Evolutionary conservation across 35 echinoderm and acorn worm genomes (phyloP), one percentile per base, ranked within the genome.

Genomic region (Ophioderma brevispina): DNA sequence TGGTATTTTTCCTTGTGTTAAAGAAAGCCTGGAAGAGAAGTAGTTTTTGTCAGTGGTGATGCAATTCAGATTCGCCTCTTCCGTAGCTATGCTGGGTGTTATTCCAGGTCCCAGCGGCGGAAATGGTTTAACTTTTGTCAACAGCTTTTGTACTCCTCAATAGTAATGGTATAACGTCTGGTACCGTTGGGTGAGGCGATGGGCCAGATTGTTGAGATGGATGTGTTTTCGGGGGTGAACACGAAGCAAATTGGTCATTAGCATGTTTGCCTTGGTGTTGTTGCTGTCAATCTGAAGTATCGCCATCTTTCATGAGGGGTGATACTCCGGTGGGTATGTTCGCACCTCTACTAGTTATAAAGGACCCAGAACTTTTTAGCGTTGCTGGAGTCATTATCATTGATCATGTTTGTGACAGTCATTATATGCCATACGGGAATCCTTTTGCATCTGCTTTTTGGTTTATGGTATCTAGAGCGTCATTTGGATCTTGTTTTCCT

Each of bases 281-380:
- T n/a, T 77, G 18, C 59, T 13, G 31, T 88, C 64, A 4, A 64
- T 78, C 36, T 88, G 86, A 1, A 78, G 34, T 0, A 88, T 23
- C n/a, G 39, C 76, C 86, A 78, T 79, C 42, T 38, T 88, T 78
- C 37, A 88, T 13, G 6, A 88, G 32, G 25, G 64, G 75, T 11
- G 70, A 42, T n/a, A 85, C 83, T 36, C 83, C 33, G 32, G 83
- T 13, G n/a, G 49, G n/a, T n/a, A n/a, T n/a, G 55, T 13, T 85
- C 83, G 34, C 83, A 85, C 56, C 83, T 42, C 4, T n/a, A 63
- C 23, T 33, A 41, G 21, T 85, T 38, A 13, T 63, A 63, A 35
- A 35, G 37, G 10, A 35, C 55, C 83, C 83, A 85, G 42, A 85
- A 85, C 34, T 17, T 85, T 56, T 85, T 85, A 15, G 83, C 25